A percentile compares a stretch with the other conserved stretches of the same genome.
Conservation (phyloP, 1,140 invertebrate genomes). For the Drosophila sucinea region DNA sequence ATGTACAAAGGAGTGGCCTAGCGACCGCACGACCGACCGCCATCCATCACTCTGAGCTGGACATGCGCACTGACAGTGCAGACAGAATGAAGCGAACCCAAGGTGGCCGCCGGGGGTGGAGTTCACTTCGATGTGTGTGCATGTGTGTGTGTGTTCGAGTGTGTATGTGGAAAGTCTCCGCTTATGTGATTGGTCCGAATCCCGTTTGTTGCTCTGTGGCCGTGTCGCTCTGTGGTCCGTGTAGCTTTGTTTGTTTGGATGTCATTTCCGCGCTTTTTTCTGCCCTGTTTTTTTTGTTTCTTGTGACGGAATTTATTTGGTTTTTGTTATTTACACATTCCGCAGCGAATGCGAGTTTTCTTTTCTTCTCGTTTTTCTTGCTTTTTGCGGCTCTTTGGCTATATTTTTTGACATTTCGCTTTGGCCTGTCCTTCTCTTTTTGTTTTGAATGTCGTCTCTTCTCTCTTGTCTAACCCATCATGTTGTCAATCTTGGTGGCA, state of each 20-base stretch:
- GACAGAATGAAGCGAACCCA: constrained; percentile 3
- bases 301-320: constrained; percentile 79
- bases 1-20: constrained; percentile 62
- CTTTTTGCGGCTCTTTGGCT: constrained; percentile 20
- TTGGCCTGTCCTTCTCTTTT: constrained; percentile 73
- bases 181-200: constrained; percentile 50
- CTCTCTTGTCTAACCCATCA: constrained; percentile 76
- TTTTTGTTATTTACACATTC: constrained; percentile 81
- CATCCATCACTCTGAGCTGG: constrained; percentile 46
- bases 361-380: constrained; percentile 39
- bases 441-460: constrained; percentile 75
- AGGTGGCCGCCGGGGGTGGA: constrained; percentile 56
- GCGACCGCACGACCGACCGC: constrained; percentile 30
- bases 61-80: constrained; percentile 55
- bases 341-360: constrained; percentile 58
- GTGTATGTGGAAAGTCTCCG: constrained; percentile 48
- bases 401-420: constrained; percentile 77
- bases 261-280: constrained; percentile 53
- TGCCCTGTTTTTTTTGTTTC: constrained; percentile 61
- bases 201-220: constrained; percentile 46
- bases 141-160: background rate
- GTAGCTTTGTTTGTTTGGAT: constrained; percentile 41
- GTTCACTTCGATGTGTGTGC: constrained; percentile 28
- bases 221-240: constrained; percentile 42
- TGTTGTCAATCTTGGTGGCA: constrained; percentile 80